These are phyloP conservation scores for Melanotaenia maccullochi DNA, from an alignment of 2,797 vertebrate species.

Conservation along the genomic window DNA sequence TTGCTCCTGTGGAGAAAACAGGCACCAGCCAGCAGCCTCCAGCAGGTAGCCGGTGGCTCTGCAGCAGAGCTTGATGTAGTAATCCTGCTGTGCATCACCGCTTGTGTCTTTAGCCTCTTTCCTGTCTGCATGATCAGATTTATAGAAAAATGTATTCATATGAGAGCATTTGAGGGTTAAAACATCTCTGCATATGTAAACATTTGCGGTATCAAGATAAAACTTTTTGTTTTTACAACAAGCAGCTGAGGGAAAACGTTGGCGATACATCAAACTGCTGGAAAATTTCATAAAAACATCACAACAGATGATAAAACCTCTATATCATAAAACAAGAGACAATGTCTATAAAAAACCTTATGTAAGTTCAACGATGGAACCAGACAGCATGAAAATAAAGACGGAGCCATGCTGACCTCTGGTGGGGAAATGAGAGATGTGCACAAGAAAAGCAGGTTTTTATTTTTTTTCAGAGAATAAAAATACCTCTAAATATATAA, in stretches of 20 bases:
- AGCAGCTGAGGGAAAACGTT: background rate
- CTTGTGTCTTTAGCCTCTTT: background rate
- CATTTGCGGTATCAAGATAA: too few relatives aligned
- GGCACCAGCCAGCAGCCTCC: constrained; percentile 38
- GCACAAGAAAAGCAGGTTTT: constrained; percentile 2
- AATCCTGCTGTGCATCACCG: constrained; percentile 16
- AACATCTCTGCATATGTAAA: background rate
- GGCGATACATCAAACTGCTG: background rate
- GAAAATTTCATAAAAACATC: background rate
- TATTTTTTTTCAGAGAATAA: background rate
- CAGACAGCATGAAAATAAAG: background rate
- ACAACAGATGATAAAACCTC: constrained; percentile 8
- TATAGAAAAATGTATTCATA: background rate
- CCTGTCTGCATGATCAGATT: background rate
- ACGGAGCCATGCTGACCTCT: constrained; percentile 55
- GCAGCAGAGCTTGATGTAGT: constrained; percentile 33
- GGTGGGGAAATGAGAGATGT: constrained; percentile 24
- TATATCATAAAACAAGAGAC: constrained; percentile 7
- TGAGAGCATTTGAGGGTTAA: background rate
- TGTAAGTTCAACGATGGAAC: constrained; percentile 63
- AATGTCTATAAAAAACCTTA: constrained; percentile 61
- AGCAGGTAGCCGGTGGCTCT: constrained; percentile 40
- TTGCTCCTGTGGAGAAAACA: constrained; percentile 38
- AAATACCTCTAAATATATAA: background rate
- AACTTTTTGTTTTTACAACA: too few relatives aligned